Percentiles rank a stretch among this genome's conserved stretches.
phyloP scores from a whole-genome alignment of 2,113 vertebrate species.

The Todiramphus chloris region DNA sequence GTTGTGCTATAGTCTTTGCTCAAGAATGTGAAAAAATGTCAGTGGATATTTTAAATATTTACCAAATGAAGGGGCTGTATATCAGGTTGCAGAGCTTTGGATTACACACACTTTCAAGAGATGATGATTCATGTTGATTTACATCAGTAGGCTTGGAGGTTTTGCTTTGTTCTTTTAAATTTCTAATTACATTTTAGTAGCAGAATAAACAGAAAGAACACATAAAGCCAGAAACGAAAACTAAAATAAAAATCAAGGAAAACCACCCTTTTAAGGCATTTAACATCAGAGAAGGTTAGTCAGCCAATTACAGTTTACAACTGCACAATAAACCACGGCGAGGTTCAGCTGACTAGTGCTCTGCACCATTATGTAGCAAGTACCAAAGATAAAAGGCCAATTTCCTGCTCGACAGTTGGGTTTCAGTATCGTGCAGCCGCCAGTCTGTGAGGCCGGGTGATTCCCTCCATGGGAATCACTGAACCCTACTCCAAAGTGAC shows the following conservation, averaged over 20 bases:
- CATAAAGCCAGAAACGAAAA: conserved; percentile 31
- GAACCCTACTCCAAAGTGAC: neutral
- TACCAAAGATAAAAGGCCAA: conserved; percentile 37
- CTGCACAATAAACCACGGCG: conserved; percentile 13
- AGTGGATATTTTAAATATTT: conserved; percentile 58
- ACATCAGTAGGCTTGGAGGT: neutral
- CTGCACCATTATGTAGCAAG: conserved; percentile 21
- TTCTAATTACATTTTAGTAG: conserved; percentile 59
- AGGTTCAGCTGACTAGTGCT: conserved; percentile 48
- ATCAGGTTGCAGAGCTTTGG: neutral
- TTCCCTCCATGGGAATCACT: neutral
- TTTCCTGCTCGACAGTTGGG: conserved; percentile 40
- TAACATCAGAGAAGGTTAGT: conserved; percentile 61
- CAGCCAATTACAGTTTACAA: conserved; percentile 57
- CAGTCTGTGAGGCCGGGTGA: neutral
- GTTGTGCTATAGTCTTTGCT: neutral
- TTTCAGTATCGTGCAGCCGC: conserved; percentile 3
- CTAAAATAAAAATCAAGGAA: conserved; percentile 19
- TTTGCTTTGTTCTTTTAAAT: conserved; percentile 54
- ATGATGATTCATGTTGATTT: conserved; percentile 34
- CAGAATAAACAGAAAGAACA: conserved; percentile 40
- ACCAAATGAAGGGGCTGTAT: neutral
- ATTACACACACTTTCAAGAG: conserved; percentile 23
- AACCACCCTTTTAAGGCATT: conserved; percentile 56
- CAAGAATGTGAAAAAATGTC: conserved; percentile 27